phyloP scores from a whole-genome alignment of 2,888 invertebrate genomes.

The Ellobium chinense region DNA sequence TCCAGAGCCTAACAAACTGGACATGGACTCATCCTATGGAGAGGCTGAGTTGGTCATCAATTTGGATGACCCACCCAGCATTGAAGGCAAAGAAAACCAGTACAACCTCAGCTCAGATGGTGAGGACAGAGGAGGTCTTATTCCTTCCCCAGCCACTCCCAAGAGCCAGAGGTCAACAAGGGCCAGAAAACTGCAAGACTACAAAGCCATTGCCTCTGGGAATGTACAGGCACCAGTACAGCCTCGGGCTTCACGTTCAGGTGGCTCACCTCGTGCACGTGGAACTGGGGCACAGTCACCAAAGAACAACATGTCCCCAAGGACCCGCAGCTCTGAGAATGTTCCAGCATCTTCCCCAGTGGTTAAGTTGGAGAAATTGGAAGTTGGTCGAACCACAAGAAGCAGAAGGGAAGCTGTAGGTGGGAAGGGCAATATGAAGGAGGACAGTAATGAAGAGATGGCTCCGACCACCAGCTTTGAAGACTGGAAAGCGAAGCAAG shows the following conservation, averaged over 20 bases:
- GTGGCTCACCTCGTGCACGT: constrained; percentile 53
- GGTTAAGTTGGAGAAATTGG: constrained; percentile 66
- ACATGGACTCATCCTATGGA: constrained; percentile 50
- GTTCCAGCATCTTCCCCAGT: constrained; percentile 57
- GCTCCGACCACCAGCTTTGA: constrained; percentile 41
- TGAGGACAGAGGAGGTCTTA: constrained; percentile 36
- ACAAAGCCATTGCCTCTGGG: constrained; percentile 64
- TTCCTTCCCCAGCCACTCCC: constrained; percentile 41
- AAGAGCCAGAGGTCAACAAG: constrained; percentile 57
- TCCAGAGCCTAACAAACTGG: constrained; percentile 46
- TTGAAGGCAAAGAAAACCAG: constrained; percentile 49
- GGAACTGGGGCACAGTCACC: constrained; percentile 49
- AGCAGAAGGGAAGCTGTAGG: constrained; percentile 48
- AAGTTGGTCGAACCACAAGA: constrained; percentile 46
- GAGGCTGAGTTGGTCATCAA: constrained; percentile 52
- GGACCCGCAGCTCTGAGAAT: constrained; percentile 56
- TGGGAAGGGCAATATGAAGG: constrained; percentile 21
- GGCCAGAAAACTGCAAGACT: constrained; percentile 61
- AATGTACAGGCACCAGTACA: constrained; percentile 46
- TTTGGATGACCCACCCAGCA: constrained; percentile 49
- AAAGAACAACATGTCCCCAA: constrained; percentile 45
- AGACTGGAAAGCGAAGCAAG: constrained; percentile 51
- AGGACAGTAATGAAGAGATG: constrained; percentile 30
- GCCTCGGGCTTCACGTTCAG: constrained; percentile 52
- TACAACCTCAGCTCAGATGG: constrained; percentile 47